Evolutionary conservation across 2,888 invertebrate genomes (phyloP), one percentile per base, ranked within the genome.

Genomic region (Hoplodrina blanda): DNA sequence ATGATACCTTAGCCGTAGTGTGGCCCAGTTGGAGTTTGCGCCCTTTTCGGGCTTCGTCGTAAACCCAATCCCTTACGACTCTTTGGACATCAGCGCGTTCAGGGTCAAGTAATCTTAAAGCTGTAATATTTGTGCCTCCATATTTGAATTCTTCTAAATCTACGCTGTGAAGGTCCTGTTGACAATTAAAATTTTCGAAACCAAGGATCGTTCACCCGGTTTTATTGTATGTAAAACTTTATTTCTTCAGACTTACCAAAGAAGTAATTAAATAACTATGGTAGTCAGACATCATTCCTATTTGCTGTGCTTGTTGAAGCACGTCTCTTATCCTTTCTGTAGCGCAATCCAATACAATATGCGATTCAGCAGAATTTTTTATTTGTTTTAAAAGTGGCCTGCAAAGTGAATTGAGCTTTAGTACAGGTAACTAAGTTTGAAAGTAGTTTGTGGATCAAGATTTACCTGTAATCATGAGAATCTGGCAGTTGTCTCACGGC

Each of bases 281-380:
- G 91, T 99, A 98, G 91, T 98, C 98, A 80, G 98, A 99, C 98
- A 99, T 99, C 98, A 99, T 98, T 78, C 99, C 99, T 83, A 99
- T 98, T 96, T 99, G 99, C 93, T 99, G 98, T 13, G 99, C 99
- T 93, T 99, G 99, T 89, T 98, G 98, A 69, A 99, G 94, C 30
- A 99, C 98, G 85, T 98, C 97, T 88, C 98, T 97, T 80, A 99
- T 98, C 88, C 98, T 97, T 72, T 98, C 98, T 0, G 98, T 98
- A 20, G 98, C 97, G 88, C 99, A 99, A 93, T 99, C 99, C 66
- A 99, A 95, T 8, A 99, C 98, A 82, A 99, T 98, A 90, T 98
- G 98, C 0, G 98, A 98, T 92, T 98, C 98, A 0, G 98, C 98
- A 0, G 98, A 98, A 92, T 98, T 98, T 94, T 98, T 98, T 87